phyloP scores from a whole-genome alignment of 2,113 vertebrate genomes.

The Tringa solitaria region DNA sequence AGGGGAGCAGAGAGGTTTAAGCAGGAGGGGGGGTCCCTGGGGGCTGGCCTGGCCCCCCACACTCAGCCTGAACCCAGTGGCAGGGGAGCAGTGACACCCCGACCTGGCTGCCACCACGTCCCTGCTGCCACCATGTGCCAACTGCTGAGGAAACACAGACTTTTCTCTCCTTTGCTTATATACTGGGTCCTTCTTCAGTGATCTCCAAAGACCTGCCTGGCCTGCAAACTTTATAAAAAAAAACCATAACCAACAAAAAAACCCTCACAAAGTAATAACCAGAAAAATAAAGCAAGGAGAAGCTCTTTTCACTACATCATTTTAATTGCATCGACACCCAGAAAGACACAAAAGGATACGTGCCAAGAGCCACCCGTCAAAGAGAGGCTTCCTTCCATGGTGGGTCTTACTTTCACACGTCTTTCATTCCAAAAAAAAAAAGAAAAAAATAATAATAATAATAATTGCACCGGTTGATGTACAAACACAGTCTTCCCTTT shows the following conservation, averaged over 20 bases:
- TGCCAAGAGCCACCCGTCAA: constrained; percentile 31
- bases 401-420: background rate
- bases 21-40: background rate
- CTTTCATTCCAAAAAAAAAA: background rate
- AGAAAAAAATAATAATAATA: background rate
- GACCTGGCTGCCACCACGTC: background rate
- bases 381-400: background rate
- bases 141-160: background rate
- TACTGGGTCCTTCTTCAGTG: background rate
- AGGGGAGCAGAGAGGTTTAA: background rate
- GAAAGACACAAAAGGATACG: constrained; percentile 48
- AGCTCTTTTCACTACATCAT: background rate
- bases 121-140: background rate
- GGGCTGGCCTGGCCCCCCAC: background rate
- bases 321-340: constrained; percentile 76
- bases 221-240: background rate
- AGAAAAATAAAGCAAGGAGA: background rate
- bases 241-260: no score
- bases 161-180: background rate
- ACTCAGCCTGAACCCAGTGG: rapidly evolving
- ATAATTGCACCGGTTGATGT: constrained; percentile 72
- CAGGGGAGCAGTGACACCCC: background rate
- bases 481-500: constrained; percentile 61
- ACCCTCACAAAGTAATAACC: background rate
- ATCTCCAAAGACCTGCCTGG: background rate